phyloP scores from a whole-genome alignment of 2,113 vertebrate species.

The Paedocypris sp. region DNA sequence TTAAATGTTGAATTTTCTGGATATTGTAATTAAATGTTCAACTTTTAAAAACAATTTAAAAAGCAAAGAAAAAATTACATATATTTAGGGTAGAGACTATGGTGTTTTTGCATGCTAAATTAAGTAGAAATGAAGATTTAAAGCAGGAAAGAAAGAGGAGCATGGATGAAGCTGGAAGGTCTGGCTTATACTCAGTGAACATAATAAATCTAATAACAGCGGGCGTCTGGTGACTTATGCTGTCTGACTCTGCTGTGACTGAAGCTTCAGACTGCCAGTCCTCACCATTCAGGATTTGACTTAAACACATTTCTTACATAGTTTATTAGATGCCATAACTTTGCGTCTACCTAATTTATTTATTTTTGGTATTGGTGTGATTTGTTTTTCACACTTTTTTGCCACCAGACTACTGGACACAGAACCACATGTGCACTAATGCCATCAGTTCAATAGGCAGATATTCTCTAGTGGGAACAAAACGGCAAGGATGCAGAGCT shows the following conservation, averaged over 20 bases:
- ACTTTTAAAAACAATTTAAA: too few relatives aligned
- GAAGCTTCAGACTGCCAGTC: not conserved
- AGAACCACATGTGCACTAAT: too few relatives aligned
- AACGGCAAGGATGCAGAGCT: too few relatives aligned
- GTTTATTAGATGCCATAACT: not conserved
- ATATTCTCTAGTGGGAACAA: too few relatives aligned
- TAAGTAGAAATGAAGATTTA: not conserved
- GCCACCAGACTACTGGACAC: too few relatives aligned
- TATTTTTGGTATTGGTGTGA: too few relatives aligned
- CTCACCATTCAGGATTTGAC: not conserved
- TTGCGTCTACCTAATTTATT: too few relatives aligned
- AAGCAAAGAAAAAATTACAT: not conserved
- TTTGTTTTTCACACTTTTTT: too few relatives aligned
- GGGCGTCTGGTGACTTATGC: not conserved
- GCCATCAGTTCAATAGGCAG: too few relatives aligned
- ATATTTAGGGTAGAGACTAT: not conserved
- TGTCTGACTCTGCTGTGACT: slow-evolving; percentile 10
- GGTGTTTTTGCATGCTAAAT: too few relatives aligned
- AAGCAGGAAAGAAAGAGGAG: not conserved
- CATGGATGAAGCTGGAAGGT: not conserved
- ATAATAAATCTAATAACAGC: slow-evolving; percentile 12
- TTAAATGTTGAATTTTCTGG: too few relatives aligned
- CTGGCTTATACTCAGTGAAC: not conserved
- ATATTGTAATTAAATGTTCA: too few relatives aligned
- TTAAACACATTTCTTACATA: not conserved